Evolutionary conservation across 1,140 invertebrate genomes (phyloP).

Genomic region (Maconellicoccus hirsutus): DNA sequence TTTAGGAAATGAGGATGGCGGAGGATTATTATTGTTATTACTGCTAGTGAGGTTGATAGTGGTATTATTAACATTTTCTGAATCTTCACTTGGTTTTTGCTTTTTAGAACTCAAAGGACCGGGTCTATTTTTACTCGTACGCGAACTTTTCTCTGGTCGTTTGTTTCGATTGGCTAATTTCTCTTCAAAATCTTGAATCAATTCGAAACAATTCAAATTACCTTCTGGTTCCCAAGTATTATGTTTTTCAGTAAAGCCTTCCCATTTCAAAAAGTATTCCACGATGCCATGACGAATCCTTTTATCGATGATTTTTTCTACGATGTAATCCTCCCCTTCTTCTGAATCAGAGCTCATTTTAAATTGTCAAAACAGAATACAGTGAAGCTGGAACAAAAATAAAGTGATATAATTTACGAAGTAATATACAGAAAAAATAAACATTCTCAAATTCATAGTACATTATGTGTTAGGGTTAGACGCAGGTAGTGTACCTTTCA

Average conservation of each 20-base stretch:
- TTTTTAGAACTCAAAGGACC: neutral
- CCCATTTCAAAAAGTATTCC: slow-evolving; percentile 48
- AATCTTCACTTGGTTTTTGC: neutral
- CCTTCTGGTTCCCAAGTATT: slow-evolving; percentile 58
- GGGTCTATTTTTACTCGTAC: neutral
- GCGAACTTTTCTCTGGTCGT: slow-evolving; percentile 33
- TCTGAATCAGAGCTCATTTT: neutral
- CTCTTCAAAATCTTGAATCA: slow-evolving; percentile 62
- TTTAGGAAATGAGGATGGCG: neutral
- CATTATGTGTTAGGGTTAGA: no score
- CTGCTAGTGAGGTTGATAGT: no score
- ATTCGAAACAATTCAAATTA: slow-evolving; percentile 62
- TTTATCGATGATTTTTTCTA: slow-evolving; percentile 77
- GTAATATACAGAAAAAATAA: no score
- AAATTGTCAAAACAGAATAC: neutral
- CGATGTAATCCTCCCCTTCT: slow-evolving; percentile 70
- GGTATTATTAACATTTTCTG: neutral
- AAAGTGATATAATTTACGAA: no score
- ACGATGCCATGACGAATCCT: slow-evolving; percentile 61
- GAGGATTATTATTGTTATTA: neutral
- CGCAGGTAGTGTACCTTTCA: no score
- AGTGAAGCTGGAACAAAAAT: no score
- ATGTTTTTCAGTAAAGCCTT: slow-evolving; percentile 42
- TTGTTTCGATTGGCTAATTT: slow-evolving; percentile 34
- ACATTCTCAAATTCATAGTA: no score